Conservation (phyloP, 64 coral and sea anemone species). For the Cladopsammia gracilis region DNA sequence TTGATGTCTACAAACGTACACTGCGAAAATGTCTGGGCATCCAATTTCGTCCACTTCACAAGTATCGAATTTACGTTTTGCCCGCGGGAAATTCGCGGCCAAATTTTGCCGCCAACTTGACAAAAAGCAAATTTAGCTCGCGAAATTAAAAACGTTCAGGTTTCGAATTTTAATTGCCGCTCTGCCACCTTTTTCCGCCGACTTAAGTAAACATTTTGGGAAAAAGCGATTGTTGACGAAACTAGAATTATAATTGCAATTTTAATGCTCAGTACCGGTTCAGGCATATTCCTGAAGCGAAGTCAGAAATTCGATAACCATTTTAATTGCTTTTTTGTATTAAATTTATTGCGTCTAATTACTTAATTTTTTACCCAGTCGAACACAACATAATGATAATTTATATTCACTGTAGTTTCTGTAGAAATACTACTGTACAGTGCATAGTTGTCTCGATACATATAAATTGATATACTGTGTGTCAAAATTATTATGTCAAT, state of each 20-base stretch:
- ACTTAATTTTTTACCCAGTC: not conserved
- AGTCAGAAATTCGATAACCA: not conserved
- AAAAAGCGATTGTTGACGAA: not conserved
- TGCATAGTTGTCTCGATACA: not conserved
- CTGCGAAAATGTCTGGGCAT: not conserved
- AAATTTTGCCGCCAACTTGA: not conserved
- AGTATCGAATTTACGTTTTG: not conserved
- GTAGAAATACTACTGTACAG: not conserved
- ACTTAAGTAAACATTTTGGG: slow-evolving; percentile 7
- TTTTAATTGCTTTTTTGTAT: no score
- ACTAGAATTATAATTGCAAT: not conserved
- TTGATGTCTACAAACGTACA: not conserved
- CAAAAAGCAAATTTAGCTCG: not conserved
- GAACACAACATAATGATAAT: not conserved
- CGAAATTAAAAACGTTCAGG: slow-evolving; percentile 9
- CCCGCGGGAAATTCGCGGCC: not conserved
- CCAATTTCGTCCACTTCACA: not conserved
- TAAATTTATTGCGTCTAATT: not conserved
- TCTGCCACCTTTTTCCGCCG: not conserved
- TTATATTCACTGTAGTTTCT: not conserved
- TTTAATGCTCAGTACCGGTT: not conserved
- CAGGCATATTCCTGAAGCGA: not conserved
- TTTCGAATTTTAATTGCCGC: not conserved
- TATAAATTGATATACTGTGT: not conserved
- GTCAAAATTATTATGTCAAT: slow-evolving; percentile 62